A percentile compares a stretch with the other conserved stretches of the same genome.
Conservation (phyloP, 2,113 vertebrate genomes). For the Archilochus colubris region DNA sequence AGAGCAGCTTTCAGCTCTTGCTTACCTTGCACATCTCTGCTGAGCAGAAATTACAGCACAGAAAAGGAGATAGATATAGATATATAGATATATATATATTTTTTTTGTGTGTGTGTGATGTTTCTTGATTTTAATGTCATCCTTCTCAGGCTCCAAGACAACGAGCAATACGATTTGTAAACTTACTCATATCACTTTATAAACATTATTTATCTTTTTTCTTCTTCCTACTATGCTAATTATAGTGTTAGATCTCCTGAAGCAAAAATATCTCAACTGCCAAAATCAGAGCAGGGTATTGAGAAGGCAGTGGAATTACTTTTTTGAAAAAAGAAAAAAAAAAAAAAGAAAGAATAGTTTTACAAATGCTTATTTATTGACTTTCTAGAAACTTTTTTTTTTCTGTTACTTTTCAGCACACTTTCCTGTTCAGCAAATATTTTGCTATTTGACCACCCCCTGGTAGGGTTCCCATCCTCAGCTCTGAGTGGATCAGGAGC, state of each 20-base stretch:
- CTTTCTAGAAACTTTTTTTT: not conserved
- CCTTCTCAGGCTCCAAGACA: not conserved
- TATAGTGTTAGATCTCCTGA: not conserved
- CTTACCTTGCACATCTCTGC: not conserved
- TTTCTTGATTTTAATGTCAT: not conserved
- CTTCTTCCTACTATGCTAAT: not conserved
- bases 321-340: not conserved
- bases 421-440: not conserved
- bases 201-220: not conserved
- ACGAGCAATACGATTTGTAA: not conserved
- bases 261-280: not conserved
- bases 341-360: not conserved
- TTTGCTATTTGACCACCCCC: not conserved
- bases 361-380: not conserved
- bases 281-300: not conserved
- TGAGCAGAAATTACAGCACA: not conserved
- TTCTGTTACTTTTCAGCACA: not conserved
- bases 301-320: accelerated
- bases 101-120: too few species aligned
- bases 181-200: not conserved
- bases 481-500: not conserved
- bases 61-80: too few species aligned
- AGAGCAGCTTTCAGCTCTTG: not conserved
- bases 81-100: too few species aligned
- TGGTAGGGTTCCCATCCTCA: not conserved